phyloP scores from a whole-genome alignment of 30 jellyfish, hydroid and myxozoan genomes.

The Pseudorhiza aurosa region DNA sequence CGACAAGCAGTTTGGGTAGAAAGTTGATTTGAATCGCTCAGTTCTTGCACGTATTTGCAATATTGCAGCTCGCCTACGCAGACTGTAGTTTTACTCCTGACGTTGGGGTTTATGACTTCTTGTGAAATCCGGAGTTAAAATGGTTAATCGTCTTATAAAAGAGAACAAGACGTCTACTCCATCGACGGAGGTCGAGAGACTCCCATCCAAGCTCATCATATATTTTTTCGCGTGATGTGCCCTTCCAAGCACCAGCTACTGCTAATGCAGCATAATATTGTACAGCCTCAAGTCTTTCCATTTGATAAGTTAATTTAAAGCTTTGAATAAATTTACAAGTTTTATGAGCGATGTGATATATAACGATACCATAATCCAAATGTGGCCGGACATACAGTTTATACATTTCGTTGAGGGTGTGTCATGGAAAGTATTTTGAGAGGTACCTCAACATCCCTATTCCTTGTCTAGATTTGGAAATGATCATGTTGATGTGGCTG shows the following conservation, averaged over 20 bases:
- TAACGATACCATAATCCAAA: too few relatives aligned
- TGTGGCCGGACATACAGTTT: conserved; percentile 13
- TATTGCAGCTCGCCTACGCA: conserved; percentile 25
- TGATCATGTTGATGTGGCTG: background rate
- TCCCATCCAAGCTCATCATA: conserved; percentile 54
- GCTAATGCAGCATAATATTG: conserved; percentile 24
- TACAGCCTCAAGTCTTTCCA: conserved; percentile 15
- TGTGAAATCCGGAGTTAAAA: conserved; percentile 12
- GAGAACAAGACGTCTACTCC: conserved; percentile 34
- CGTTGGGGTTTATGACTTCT: conserved; percentile 4
- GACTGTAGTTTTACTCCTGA: conserved; percentile 19
- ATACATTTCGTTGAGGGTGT: too few relatives aligned
- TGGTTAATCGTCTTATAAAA: conserved; percentile 9
- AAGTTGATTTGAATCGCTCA: background rate
- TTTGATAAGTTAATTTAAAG: background rate
- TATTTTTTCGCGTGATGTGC: conserved; percentile 12
- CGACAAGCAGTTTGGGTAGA: conserved; percentile 18
- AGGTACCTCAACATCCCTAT: conserved; percentile 1
- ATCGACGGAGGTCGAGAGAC: conserved; percentile 41
- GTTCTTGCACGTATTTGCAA: conserved; percentile 19
- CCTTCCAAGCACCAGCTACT: conserved; percentile 47
- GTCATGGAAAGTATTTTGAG: background rate
- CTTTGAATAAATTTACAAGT: background rate
- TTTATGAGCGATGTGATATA: background rate
- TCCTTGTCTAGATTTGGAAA: conserved; percentile 1